Base-by-base conservation (phyloP, 2,888 invertebrate species). In the Leucoma salicis region DNA sequence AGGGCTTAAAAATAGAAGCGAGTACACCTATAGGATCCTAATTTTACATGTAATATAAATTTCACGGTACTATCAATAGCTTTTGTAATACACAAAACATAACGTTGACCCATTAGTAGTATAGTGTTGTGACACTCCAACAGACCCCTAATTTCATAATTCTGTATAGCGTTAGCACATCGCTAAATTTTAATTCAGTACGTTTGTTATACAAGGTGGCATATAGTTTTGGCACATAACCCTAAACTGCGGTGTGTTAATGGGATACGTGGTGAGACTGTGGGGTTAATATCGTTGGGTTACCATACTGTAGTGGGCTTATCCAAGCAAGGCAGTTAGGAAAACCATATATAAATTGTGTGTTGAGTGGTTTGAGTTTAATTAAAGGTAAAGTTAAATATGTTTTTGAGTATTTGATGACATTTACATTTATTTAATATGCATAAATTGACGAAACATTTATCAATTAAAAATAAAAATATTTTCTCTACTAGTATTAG, bases 191-290 rank as follows among this genome's bases (percentile, higher is more conserved):
- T 42, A 51, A 63, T 46, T 48, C 32, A 12, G 31, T 14, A 39
- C 14, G 3, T 18, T 6, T 51, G 35, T 38, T 41, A 27, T 34
- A 16, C 14, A 27, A 39, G 31, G 42, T 35, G 13, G 44, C 14
- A 43, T 25, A 42, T 36, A 53, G 50, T 46, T 57, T 46, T 48
- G 34, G 45, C 50, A 46, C 50, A 55, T 56, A 54, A 55, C 52
- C 53, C 46, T 56, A 49, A 62, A 60, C 54, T 58, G 60, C 46
- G 58, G 53, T 63, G 53, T 67, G 60, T 49, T 61, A 66, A 69
- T 55, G 56, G 41, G 39, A 34, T 36, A 43, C 15, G 57, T 36
- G 47, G 57, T 43, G 42, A 49, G 51, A 6, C 53, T 45, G 34
- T 29, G 46, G 43, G 53, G 54, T 62, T 68, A 65, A 64, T 66